Evolutionary conservation across 2,113 vertebrate genomes (phyloP), one percentile per base, ranked within the genome.

Genomic region (Pontoporia blainvillei): DNA sequence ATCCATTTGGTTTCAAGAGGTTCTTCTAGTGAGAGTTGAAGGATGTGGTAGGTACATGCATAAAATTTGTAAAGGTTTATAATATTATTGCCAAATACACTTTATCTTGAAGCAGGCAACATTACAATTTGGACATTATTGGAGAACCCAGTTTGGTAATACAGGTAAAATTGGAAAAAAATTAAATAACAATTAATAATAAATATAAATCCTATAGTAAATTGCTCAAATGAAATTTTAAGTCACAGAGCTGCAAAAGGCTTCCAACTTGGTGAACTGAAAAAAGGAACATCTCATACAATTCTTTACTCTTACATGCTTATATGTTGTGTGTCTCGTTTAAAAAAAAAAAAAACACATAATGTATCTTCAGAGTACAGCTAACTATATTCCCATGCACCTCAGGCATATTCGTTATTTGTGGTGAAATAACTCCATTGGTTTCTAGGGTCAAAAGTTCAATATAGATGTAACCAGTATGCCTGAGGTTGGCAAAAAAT

Each of bases 61-160:
- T 97, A 98, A 98, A 98, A 98, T 98, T 96, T 98, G 94, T 98
- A 98, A 98, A 96, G 97, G 75, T 96, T 98, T 98, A 97, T 98
- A 98, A 97, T 97, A 97, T 98, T 98, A 99, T 98, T 98, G 98
- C 98, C 98, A 98, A 98, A 98, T 98, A 98, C 97, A 99, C 96
- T 97, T 84, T 98, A 98, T 99, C 97, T 98, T 98, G 97, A 99
- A 99, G 98, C 99, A 99, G 99, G 98, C 99, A 99, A 99, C 98
- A 97, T 97, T 98, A 99, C 98, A 98, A 98, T 98, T 98, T 98
- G 98, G 98, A 99, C 98, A 98, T 98, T 97, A 98, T 98, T 97
- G 98, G 98, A 98, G 97, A 99, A 98, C 98, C 98, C 96, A 97
- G 98, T 98, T 98, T 98, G 98, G 98, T 98, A 98, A 98, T 98